Conservation (phyloP, 1,140 invertebrate species). For the Papilio polyxenes region DNA sequence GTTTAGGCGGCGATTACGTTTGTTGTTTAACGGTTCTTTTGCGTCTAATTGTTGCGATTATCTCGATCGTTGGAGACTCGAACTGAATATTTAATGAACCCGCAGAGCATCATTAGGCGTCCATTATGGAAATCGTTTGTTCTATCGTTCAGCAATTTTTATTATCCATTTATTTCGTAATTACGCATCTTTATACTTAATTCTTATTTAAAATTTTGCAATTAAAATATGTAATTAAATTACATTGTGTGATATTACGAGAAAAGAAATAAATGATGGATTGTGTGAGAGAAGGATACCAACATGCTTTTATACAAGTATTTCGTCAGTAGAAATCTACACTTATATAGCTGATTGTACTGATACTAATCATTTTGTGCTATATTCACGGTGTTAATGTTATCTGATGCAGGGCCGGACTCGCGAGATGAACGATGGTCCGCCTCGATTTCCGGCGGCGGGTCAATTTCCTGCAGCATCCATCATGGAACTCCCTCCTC, state of each 20-base stretch:
- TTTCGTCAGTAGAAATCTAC: too few species aligned
- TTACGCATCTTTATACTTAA: background rate
- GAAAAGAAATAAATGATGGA: too few species aligned
- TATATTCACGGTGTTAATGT: background rate
- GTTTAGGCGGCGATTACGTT: slow-evolving; percentile 26
- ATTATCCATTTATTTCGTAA: slow-evolving; percentile 1
- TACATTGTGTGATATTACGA: too few species aligned
- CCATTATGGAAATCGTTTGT: slow-evolving; percentile 21
- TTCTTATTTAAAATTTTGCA: background rate
- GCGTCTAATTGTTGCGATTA: slow-evolving; percentile 26
- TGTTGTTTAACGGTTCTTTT: slow-evolving; percentile 33
- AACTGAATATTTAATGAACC: slow-evolving; percentile 22
- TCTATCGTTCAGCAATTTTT: slow-evolving; percentile 7
- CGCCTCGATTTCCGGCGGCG: slow-evolving; percentile 29
- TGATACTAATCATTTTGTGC: background rate
- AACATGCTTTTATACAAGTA: too few species aligned
- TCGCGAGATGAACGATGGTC: slow-evolving; percentile 40
- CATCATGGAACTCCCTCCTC: slow-evolving; percentile 30
- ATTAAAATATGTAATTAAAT: too few species aligned
- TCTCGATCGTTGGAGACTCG: slow-evolving; percentile 13
- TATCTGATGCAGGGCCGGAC: background rate
- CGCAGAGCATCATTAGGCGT: background rate
- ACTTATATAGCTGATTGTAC: background rate
- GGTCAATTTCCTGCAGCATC: slow-evolving; percentile 43
- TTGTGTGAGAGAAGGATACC: too few species aligned